These are phyloP conservation scores for Trachemys scripta DNA, from an alignment of 2,113 vertebrate species.

Conservation along the genomic window DNA sequence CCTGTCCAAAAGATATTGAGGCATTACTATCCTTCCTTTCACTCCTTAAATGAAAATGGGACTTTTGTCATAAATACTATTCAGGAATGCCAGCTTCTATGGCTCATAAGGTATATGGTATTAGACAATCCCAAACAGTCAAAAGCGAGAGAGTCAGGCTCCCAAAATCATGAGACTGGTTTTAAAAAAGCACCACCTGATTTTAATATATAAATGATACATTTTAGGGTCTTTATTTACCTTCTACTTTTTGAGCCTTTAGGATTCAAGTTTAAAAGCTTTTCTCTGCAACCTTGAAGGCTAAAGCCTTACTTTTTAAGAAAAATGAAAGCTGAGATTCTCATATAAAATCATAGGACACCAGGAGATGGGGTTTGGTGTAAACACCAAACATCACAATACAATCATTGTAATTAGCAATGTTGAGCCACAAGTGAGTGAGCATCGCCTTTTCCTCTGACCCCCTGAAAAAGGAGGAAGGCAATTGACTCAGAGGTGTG, in stretches of 20 bases:
- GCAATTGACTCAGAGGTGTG: background rate
- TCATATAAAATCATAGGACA: background rate
- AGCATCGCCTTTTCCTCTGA: background rate
- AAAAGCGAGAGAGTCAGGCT: background rate
- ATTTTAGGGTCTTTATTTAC: background rate
- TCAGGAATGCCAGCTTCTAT: background rate
- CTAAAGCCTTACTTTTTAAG: background rate
- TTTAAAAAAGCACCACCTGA: background rate
- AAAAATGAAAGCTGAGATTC: background rate
- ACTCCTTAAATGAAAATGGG: background rate
- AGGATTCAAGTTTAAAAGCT: background rate
- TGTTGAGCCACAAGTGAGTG: background rate
- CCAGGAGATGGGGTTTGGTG: background rate
- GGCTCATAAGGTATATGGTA: background rate
- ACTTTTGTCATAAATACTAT: background rate
- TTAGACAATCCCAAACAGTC: background rate
- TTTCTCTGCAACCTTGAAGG: background rate
- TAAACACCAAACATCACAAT: background rate
- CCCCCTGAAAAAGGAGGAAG: background rate
- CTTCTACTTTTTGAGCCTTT: background rate
- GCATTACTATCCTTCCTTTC: background rate
- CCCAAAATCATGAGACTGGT: background rate
- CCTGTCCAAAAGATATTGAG: background rate
- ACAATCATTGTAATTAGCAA: background rate
- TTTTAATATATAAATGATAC: background rate